These are phyloP conservation scores for Regulus satrapa DNA, from an alignment of 2,113 vertebrate genomes.

Conservation along the genomic window DNA sequence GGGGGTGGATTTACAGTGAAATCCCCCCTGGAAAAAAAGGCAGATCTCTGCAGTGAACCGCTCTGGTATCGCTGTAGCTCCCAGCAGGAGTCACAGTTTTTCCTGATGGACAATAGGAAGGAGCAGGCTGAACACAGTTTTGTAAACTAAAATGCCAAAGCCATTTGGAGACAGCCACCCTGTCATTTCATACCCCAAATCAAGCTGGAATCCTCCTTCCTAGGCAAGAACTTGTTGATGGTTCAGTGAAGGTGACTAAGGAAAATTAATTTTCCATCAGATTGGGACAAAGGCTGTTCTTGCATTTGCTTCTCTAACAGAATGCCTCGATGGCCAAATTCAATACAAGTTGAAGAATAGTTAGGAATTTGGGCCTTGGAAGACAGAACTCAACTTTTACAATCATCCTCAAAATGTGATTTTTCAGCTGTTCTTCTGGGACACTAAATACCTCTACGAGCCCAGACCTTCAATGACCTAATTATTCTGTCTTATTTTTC, in stretches of 20 bases:
- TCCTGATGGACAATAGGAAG: neutral
- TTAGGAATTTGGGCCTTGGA: neutral
- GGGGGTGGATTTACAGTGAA: neutral
- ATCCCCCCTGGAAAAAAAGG: neutral
- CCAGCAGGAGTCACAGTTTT: neutral
- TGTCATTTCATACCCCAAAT: neutral
- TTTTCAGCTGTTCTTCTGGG: neutral
- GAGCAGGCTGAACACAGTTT: neutral
- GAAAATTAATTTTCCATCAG: neutral
- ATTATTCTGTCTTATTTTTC: constrained; percentile 39
- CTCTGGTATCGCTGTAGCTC: neutral
- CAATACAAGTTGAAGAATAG: neutral
- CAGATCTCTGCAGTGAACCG: neutral
- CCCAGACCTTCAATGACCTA: constrained; percentile 1
- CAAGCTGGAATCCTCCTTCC: neutral
- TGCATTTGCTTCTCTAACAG: neutral
- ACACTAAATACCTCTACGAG: neutral
- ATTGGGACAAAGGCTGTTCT: neutral
- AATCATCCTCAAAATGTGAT: neutral
- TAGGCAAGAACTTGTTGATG: neutral
- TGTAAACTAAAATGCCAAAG: neutral
- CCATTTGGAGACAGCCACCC: neutral
- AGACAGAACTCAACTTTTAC: neutral
- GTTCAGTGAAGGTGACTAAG: neutral
- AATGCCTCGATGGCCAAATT: neutral